These are phyloP conservation scores for Drosophila lacertosa DNA, from an alignment of 1,140 invertebrate species.

Conservation along the genomic window DNA sequence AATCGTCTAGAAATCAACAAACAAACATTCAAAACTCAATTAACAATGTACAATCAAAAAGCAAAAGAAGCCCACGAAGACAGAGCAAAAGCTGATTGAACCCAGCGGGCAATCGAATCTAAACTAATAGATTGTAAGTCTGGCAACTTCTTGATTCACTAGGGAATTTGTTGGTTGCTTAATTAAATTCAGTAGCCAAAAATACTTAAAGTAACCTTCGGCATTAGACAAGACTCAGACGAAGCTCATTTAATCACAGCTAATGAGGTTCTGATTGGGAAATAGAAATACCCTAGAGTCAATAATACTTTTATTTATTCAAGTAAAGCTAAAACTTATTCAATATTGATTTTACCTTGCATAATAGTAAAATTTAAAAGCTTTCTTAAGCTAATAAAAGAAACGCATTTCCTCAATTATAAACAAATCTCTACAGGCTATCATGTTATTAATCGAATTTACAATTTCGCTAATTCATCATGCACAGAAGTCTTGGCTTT, in stretches of 20 bases:
- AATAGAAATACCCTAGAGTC: neutral
- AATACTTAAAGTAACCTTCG: constrained; percentile 27
- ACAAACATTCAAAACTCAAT: constrained; percentile 27
- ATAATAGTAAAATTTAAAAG: too few species aligned
- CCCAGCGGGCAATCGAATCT: constrained; percentile 37
- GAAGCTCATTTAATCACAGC: neutral
- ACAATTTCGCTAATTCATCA: constrained; percentile 5
- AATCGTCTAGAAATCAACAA: constrained; percentile 46
- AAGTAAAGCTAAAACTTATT: too few species aligned
- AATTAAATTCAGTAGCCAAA: constrained; percentile 7
- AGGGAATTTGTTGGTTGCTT: constrained; percentile 5
- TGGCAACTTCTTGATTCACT: neutral
- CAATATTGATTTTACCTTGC: too few species aligned
- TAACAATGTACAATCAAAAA: constrained; percentile 31
- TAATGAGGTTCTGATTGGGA: neutral
- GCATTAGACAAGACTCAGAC: neutral
- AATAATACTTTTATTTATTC: neutral
- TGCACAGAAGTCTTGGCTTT: constrained; percentile 29
- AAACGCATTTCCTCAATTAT: neutral
- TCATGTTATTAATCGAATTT: constrained; percentile 12
- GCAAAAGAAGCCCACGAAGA: constrained; percentile 15
- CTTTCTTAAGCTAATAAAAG: neutral
- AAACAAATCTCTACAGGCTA: constrained; percentile 3
- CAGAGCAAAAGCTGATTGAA: constrained; percentile 32
- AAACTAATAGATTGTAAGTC: constrained; percentile 5